phyloP scores from a whole-genome alignment of 30 jellyfish, hydroid and myxozoan genomes.

The Rhopilema esculentum region DNA sequence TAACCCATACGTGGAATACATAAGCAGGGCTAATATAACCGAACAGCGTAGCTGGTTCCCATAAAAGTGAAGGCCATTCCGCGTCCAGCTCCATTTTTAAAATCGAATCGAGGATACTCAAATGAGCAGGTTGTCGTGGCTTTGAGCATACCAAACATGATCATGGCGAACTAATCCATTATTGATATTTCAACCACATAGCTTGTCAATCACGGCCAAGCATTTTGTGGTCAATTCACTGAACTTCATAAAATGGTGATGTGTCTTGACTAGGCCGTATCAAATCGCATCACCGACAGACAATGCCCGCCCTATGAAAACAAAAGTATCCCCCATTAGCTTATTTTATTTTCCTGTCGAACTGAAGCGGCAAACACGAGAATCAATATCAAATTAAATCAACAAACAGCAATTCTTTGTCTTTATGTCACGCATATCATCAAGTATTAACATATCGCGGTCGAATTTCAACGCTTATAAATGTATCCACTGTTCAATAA shows the following conservation, averaged over 20 bases:
- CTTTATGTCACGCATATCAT: neutral
- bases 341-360: neutral
- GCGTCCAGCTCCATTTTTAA: constrained; percentile 12
- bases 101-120: neutral
- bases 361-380: neutral
- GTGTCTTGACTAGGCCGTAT: constrained; percentile 42
- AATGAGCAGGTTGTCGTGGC: constrained; percentile 33
- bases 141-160: constrained; percentile 24
- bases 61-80: neutral
- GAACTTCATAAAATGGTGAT: neutral
- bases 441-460: neutral
- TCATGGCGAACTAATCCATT: constrained; percentile 46
- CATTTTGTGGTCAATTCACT: constrained; percentile 9
- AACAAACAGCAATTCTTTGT: neutral
- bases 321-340: neutral
- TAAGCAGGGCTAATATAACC: constrained; percentile 30
- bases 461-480: neutral
- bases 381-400: neutral
- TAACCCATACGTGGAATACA: constrained; percentile 51
- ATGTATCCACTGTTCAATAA: neutral
- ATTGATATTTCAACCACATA: constrained; percentile 45
- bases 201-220: constrained; percentile 44
- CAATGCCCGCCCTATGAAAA: neutral
- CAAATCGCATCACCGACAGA: neutral
- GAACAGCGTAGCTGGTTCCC: constrained; percentile 25